Conservation (phyloP, 2,113 vertebrate species). For the Numida meleagris region DNA sequence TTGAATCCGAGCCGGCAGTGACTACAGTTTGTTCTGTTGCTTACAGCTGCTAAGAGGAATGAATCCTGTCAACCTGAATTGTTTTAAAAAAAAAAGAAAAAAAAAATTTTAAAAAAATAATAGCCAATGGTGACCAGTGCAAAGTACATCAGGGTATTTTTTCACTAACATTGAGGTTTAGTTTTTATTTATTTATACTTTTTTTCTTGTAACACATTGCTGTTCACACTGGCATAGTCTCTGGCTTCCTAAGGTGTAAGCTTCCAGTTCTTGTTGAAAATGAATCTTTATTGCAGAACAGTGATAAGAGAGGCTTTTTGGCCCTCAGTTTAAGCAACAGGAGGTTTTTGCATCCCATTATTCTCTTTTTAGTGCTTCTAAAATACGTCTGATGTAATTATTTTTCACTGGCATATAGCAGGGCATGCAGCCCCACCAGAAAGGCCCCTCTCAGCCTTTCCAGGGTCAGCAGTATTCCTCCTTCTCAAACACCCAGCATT, state of each 20-base stretch:
- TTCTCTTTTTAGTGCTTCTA: background rate
- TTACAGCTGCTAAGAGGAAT: slow-evolving; percentile 75
- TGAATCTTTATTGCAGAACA: slow-evolving; percentile 37
- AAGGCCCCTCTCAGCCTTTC: background rate
- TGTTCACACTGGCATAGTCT: background rate
- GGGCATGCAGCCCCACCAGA: fast-evolving
- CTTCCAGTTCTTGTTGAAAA: slow-evolving; percentile 35
- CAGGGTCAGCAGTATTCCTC: background rate
- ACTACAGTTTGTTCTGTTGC: slow-evolving; percentile 88
- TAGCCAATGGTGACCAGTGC: slow-evolving; percentile 73
- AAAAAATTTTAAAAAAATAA: background rate
- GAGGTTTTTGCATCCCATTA: background rate
- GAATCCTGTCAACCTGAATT: slow-evolving; percentile 35
- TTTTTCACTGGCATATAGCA: background rate
- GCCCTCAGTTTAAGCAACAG: background rate
- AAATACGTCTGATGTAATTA: background rate
- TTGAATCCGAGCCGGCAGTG: slow-evolving; percentile 66
- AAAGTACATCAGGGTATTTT: slow-evolving; percentile 65
- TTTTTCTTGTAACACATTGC: background rate
- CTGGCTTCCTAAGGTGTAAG: background rate
- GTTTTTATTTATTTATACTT: background rate
- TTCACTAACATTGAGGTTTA: slow-evolving; percentile 37
- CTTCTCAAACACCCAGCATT: background rate
- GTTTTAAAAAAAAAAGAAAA: background rate
- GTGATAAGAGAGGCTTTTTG: slow-evolving; percentile 42